Conservation (phyloP, 2,797 vertebrate genomes). For the Natrix natrix region DNA sequence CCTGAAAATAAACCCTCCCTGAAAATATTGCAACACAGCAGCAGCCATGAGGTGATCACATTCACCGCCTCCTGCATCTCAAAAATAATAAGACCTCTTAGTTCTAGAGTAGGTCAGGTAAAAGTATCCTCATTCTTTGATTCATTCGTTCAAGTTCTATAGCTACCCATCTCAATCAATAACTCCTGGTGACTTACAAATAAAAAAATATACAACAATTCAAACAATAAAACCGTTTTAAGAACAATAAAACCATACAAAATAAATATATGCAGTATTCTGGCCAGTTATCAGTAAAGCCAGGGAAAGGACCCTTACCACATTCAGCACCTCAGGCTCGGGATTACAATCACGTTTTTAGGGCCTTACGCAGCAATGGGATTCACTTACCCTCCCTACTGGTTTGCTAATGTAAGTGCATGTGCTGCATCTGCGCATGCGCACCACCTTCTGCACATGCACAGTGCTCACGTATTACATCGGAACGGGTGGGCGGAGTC, state of each 20-base stretch:
- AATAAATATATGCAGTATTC: not conserved
- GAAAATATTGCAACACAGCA: no score
- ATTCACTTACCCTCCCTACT: no score
- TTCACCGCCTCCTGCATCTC: no score
- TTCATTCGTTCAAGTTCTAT: not conserved
- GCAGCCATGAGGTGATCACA: no score
- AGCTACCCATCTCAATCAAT: not conserved
- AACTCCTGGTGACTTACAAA: not conserved
- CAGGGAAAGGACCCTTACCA: not conserved
- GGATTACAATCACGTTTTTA: not conserved
- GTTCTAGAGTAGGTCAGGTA: not conserved
- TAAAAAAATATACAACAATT: not conserved
- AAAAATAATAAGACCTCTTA: not conserved
- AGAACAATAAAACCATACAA: not conserved
- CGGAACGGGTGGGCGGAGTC: no score
- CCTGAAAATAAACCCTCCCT: no score
- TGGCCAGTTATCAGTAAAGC: not conserved
- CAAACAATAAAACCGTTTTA: not conserved
- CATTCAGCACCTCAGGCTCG: not conserved
- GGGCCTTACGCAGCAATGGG: not conserved
- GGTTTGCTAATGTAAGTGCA: no score
- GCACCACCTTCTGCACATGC: no score
- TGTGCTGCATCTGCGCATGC: fast-evolving
- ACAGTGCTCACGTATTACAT: no score
- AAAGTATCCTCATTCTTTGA: not conserved